These are phyloP conservation scores for Bagarius yarrelli DNA, from an alignment of 2,113 vertebrate genomes.

Conservation along the genomic window DNA sequence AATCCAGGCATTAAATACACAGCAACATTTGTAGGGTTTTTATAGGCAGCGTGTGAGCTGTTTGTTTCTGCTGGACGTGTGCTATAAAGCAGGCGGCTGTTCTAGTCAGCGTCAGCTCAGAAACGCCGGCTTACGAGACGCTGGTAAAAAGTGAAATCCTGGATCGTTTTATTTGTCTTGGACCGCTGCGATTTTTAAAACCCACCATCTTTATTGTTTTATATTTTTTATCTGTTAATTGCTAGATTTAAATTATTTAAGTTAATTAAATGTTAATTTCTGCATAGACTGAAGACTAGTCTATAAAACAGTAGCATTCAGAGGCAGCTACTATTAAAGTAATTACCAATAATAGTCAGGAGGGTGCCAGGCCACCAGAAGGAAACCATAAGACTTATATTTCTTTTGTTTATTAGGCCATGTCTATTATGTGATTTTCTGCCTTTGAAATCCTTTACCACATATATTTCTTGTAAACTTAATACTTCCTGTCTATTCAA, in stretches of 20 bases:
- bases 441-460: no score
- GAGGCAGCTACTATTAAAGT: not conserved
- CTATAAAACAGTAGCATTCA: not conserved
- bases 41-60: not conserved
- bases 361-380: no score
- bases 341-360: not conserved
- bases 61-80: not conserved
- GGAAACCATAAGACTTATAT: no score
- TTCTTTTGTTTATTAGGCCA: no score
- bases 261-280: not conserved
- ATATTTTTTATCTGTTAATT: not conserved
- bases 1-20: constrained; percentile 12
- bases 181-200: no score
- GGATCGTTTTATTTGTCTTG: not conserved
- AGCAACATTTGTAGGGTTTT: constrained; percentile 2
- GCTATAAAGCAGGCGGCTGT: not conserved
- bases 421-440: no score
- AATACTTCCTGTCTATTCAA: no score
- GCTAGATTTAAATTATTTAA: not conserved
- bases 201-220: not conserved
- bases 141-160: not conserved
- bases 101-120: not conserved
- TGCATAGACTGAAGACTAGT: not conserved
- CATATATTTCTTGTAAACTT: no score
- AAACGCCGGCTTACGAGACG: not conserved